Evolutionary conservation across 64 coral and sea anemone species (phyloP).

Genomic region (Hydrozoanthus tunicans): DNA sequence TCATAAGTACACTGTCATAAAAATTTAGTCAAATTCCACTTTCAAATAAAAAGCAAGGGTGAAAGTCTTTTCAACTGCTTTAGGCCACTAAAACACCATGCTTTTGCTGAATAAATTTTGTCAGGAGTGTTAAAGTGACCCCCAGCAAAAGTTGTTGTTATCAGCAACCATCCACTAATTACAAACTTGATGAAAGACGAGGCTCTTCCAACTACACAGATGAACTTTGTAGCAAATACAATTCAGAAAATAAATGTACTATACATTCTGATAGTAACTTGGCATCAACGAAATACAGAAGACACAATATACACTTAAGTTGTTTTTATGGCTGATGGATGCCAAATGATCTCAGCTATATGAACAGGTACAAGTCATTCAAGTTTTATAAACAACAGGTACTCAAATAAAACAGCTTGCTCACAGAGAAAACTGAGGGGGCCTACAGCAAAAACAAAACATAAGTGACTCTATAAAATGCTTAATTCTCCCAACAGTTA

Average conservation of each 20-base stretch:
- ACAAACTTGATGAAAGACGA: background rate
- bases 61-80: background rate
- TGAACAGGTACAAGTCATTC: constrained; percentile 25
- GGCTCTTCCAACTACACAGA: background rate
- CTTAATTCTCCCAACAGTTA: too few relatives aligned
- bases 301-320: constrained; percentile 35
- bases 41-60: background rate
- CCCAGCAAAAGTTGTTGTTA: background rate
- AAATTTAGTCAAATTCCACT: background rate
- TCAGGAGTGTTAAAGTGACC: background rate
- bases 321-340: constrained; percentile 21
- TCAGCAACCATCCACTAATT: background rate
- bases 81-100: background rate
- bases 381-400: constrained; percentile 39
- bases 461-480: background rate
- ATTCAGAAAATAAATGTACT: background rate
- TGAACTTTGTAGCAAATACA: background rate
- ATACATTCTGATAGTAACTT: background rate
- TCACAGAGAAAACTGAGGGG: background rate
- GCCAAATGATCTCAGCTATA: constrained; percentile 23
- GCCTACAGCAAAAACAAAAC: background rate
- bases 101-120: background rate
- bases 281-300: constrained; percentile 36
- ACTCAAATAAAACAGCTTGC: background rate
- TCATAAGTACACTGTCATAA: background rate